phyloP scores from a whole-genome alignment of 1,140 invertebrate genomes.

The Oncopeltus fasciatus region DNA sequence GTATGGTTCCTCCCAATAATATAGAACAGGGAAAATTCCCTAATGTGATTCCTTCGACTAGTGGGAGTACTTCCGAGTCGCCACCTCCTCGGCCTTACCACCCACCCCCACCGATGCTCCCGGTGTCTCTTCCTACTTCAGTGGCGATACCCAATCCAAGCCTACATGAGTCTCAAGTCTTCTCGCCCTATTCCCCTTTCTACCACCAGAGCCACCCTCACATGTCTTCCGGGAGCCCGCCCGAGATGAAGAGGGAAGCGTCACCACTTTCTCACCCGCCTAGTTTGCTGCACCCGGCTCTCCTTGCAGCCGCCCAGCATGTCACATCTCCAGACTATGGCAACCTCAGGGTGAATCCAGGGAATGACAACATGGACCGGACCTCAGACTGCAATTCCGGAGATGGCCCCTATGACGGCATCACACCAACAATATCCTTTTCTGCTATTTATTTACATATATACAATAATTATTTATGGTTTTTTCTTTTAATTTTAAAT shows the following conservation, averaged over 20 bases:
- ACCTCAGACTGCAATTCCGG: constrained; percentile 77
- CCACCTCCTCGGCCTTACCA: constrained; percentile 55
- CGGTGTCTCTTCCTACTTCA: constrained; percentile 75
- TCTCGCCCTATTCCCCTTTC: constrained; percentile 78
- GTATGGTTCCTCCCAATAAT: constrained; percentile 41
- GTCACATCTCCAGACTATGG: constrained; percentile 57
- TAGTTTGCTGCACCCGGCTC: constrained; percentile 43
- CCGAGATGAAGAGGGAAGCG: constrained; percentile 25
- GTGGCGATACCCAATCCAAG: constrained; percentile 93
- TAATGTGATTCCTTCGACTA: constrained; percentile 30
- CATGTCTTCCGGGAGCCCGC: constrained; percentile 25
- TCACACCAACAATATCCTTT: constrained; percentile 92
- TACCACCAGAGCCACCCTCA: constrained; percentile 41
- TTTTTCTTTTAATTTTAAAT: background rate
- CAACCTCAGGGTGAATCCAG: constrained; percentile 38
- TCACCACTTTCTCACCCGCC: constrained; percentile 27
- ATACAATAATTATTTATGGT: background rate
- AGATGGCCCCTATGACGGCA: constrained; percentile 73
- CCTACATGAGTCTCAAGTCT: constrained; percentile 85
- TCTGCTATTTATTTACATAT: constrained; percentile 26
- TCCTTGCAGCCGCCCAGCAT: constrained; percentile 58
- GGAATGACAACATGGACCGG: constrained; percentile 55
- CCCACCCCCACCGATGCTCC: constrained; percentile 61
- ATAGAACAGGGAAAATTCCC: constrained; percentile 28
- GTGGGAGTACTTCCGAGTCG: constrained; percentile 28